These are phyloP conservation scores for Psilopsiagon aymara DNA, from an alignment of 2,113 vertebrate genomes.

Conservation along the genomic window DNA sequence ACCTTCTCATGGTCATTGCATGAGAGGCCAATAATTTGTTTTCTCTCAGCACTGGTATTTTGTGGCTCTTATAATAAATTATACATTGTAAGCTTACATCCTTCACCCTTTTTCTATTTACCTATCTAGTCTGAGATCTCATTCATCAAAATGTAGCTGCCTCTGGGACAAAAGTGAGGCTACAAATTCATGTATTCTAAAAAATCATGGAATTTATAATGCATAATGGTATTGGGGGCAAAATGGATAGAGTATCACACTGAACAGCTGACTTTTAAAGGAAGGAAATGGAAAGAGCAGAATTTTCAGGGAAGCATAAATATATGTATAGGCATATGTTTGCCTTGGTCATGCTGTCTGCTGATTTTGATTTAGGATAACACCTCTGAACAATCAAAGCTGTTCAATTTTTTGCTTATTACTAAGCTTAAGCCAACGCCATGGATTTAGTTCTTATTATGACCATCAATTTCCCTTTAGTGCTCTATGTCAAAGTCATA, in stretches of 20 bases:
- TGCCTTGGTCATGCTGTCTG: not conserved
- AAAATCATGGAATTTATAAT: conserved; percentile 38
- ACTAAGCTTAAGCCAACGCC: not conserved
- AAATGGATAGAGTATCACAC: not conserved
- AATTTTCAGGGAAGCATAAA: not conserved
- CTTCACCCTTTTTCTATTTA: conserved; percentile 57
- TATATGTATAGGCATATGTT: not conserved
- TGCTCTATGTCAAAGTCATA: not conserved
- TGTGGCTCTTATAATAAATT: conserved; percentile 67
- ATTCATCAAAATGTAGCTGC: conserved; percentile 42
- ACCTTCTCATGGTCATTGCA: conserved; percentile 65
- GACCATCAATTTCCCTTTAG: not conserved
- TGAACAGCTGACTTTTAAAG: not conserved
- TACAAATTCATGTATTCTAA: conserved; percentile 50
- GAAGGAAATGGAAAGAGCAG: not conserved
- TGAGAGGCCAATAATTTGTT: conserved; percentile 71
- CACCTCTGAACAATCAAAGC: not conserved
- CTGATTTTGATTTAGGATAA: not conserved
- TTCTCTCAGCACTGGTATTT: conserved; percentile 61
- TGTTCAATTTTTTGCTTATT: not conserved
- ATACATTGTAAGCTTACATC: conserved; percentile 48
- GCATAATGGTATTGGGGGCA: not conserved
- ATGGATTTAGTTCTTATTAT: not conserved
- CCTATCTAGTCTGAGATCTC: conserved; percentile 62
- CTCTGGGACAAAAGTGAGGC: conserved; percentile 16